A percentile compares a stretch with the other conserved stretches of the same genome.
Conservation (phyloP, 2,113 vertebrate species). For the Oncorhynchus nerka region DNA sequence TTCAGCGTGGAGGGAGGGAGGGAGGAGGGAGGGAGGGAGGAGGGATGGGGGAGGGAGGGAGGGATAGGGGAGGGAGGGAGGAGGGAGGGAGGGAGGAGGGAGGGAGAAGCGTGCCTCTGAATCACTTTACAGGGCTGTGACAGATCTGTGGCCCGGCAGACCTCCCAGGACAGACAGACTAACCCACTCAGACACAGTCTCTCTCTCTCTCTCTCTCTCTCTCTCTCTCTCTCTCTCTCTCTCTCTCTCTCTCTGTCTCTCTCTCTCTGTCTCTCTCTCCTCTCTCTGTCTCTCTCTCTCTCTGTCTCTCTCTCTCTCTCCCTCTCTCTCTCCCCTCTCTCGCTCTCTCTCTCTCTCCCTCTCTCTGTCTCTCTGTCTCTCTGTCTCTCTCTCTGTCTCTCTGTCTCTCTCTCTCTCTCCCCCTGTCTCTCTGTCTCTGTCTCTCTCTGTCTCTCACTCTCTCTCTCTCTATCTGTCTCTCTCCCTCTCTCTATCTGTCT, state of each 20-base stretch:
- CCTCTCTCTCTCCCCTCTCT: too few species aligned
- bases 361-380: too few species aligned
- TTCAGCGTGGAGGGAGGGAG: conserved; percentile 53
- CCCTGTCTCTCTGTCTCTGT: too few species aligned
- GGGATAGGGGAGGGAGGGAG: conserved; percentile 50
- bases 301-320: too few species aligned
- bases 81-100: too few species aligned
- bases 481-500: too few species aligned
- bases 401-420: too few species aligned
- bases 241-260: conserved; percentile 27
- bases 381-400: too few species aligned
- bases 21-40: conserved; percentile 37
- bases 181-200: conserved; percentile 36
- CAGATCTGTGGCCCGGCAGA: conserved; percentile 64
- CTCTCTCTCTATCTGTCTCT: too few species aligned
- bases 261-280: conserved; percentile 28
- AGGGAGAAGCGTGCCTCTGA: conserved; percentile 75
- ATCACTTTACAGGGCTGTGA: conserved; percentile 75
- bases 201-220: conserved; percentile 15
- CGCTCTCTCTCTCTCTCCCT: too few species aligned
- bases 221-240: conserved; percentile 14
- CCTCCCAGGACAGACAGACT: conserved; percentile 49
- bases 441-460: too few species aligned
- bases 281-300: too few species aligned
- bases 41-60: conserved; percentile 29